Base-by-base conservation (phyloP, 2,797 vertebrate genomes). In the Epinephelus awoara region DNA sequence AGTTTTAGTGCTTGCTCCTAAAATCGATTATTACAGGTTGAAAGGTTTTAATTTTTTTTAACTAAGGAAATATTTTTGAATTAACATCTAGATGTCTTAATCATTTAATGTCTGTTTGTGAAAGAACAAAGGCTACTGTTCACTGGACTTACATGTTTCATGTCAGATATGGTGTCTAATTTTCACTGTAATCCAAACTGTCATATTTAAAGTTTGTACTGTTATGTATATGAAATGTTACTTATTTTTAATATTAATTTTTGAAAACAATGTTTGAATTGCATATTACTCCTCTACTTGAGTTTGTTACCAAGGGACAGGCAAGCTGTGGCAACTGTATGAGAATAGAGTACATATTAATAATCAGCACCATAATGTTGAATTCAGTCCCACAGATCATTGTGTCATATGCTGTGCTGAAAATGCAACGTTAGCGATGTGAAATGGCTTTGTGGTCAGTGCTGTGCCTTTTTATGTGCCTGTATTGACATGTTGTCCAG, bases 381-480 rank as follows among this genome's bases (percentile, higher is more conserved):
- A 75, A 47, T 54, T 83, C 49, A 58, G 14, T 79, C 23, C 14
- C 74, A 38, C 18, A 66, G 54, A 23, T 82, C 63, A 74, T 77
- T 19, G 46, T 44, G 74, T 78, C 44, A 38, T 65, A 59, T 67
- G 54, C 23, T 65, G 64, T 85, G 69, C 72, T 74, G 42, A 66
- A 67, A 79, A 73, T 50, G 27, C 55, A 57, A 58, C 42, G 34
- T 47, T 67, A 59, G 27, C 78, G 18, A 72, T 77, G 78, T 86
- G 54, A 79, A 64, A 69, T 46, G 68, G 71, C 71, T 89, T 90
- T 13, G 38, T 87, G 77, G 34, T 85, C 72, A 29, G 57, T 85
- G 82, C 71, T 84, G 83, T 85, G 72, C 86, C 85, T 82, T 83
- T 83, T 84, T 50, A 14, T 82, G 47, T 85, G 68, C 75, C 51